A percentile compares a stretch with the other conserved stretches of the same genome.
Evolutionary conservation across 2,113 vertebrate species (phyloP).

Genomic region (Chlorodrepanis virens): DNA sequence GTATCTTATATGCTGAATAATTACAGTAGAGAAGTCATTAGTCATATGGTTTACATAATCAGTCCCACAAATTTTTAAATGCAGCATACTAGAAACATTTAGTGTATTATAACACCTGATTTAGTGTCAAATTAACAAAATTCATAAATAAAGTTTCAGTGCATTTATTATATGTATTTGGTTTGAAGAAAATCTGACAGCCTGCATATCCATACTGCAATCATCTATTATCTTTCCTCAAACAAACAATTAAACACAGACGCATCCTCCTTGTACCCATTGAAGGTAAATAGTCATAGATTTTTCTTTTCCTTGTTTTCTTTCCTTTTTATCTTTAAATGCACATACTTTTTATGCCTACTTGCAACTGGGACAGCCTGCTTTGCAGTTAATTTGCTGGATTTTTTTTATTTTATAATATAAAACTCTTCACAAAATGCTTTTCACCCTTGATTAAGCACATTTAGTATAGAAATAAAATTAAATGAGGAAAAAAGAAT

Average conservation of each 20-base stretch:
- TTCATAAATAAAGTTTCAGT: neutral
- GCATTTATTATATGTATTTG: slow-evolving; percentile 2
- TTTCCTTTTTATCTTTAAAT: neutral
- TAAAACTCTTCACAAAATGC: neutral
- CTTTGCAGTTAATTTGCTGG: neutral
- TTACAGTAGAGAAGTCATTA: slow-evolving; percentile 33
- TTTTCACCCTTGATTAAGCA: slow-evolving; percentile 27
- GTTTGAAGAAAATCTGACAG: neutral
- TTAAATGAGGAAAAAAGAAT: neutral
- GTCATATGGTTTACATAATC: slow-evolving; percentile 35
- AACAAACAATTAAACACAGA: neutral
- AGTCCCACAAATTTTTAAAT: slow-evolving; percentile 6
- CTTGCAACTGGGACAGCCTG: neutral
- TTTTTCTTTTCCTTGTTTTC: neutral
- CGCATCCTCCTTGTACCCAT: neutral
- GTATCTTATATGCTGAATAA: slow-evolving; percentile 25
- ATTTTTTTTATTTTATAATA: neutral
- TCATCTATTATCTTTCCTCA: neutral
- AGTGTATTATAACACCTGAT: slow-evolving; percentile 20
- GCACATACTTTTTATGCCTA: neutral
- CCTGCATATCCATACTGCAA: neutral
- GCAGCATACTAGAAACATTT: neutral
- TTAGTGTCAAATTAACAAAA: slow-evolving; percentile 25
- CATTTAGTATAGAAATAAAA: slow-evolving; percentile 3
- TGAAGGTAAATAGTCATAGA: neutral